Evolutionary conservation across 1,140 invertebrate genomes (phyloP).

Genomic region (Dolichoris vasculosae): DNA sequence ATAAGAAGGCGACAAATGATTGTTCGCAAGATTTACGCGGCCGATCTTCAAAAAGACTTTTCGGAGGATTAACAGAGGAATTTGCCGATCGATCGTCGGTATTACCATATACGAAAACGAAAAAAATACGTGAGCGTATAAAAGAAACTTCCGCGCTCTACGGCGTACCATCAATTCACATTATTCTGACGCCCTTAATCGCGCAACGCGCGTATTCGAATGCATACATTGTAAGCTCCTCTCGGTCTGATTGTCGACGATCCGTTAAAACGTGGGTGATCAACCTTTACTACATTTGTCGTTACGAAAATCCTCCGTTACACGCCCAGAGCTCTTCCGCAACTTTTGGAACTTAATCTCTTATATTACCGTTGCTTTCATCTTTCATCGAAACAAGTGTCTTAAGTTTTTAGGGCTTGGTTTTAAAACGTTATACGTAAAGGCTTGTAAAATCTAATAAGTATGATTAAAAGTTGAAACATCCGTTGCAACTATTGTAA

Average conservation of each 20-base stretch:
- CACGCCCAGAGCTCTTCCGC: slow-evolving; percentile 2
- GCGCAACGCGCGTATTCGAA: not conserved
- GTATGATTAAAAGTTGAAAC: not conserved
- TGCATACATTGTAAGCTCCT: slow-evolving; percentile 2
- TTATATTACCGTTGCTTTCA: slow-evolving; percentile 23
- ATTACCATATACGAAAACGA: not conserved
- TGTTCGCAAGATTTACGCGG: slow-evolving; percentile 17
- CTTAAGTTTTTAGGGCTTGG: not conserved
- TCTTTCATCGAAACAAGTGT: not conserved
- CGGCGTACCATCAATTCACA: not conserved
- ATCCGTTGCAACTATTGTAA: no score
- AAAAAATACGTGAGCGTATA: not conserved
- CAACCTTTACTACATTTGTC: slow-evolving; percentile 5
- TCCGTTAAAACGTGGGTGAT: slow-evolving; percentile 12
- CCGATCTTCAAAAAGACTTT: slow-evolving; percentile 9
- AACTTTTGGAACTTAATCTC: slow-evolving; percentile 7
- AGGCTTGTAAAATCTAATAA: not conserved
- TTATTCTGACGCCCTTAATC: slow-evolving; percentile 28
- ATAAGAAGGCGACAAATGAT: slow-evolving; percentile 24
- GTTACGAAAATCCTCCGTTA: not conserved
- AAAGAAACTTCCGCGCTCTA: not conserved
- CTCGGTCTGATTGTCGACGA: slow-evolving; percentile 12
- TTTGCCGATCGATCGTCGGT: not conserved
- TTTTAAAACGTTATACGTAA: not conserved
- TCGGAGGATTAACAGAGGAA: not conserved